phyloP scores from a whole-genome alignment of 2,113 vertebrate species.

The Mesembrinibis cayennensis region DNA sequence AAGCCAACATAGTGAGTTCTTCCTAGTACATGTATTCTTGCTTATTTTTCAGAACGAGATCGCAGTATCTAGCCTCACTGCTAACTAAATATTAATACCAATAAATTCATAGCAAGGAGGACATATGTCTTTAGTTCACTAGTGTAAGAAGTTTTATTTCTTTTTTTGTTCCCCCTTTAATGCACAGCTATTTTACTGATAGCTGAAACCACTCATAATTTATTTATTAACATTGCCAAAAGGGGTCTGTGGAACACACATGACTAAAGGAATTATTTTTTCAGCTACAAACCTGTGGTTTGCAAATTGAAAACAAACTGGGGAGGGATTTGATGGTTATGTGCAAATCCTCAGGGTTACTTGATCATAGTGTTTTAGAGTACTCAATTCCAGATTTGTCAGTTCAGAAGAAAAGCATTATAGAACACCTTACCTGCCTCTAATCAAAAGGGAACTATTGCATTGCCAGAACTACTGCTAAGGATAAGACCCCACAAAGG shows the following conservation, averaged over 20 bases:
- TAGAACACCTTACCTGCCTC: not conserved
- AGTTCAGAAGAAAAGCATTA: not conserved
- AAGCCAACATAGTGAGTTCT: not conserved
- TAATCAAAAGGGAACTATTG: not conserved
- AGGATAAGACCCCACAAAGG: not conserved
- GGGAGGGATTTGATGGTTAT: not conserved
- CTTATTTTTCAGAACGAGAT: not conserved
- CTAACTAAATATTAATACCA: not conserved
- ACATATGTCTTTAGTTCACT: not conserved
- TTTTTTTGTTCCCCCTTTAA: too few species aligned
- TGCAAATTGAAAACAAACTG: not conserved
- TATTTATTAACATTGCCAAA: not conserved
- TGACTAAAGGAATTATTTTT: not conserved
- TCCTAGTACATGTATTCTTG: not conserved
- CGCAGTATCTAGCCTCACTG: not conserved
- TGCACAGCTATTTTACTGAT: not conserved
- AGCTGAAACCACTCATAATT: not conserved
- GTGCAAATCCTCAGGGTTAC: not conserved
- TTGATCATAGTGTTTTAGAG: not conserved
- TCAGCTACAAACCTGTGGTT: not conserved
- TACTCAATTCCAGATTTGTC: not conserved
- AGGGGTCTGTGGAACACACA: not conserved
- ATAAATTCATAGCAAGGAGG: not conserved
- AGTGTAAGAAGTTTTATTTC: not conserved
- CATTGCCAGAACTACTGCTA: not conserved